Evolutionary conservation across 23 tunicate genomes (phyloP), one percentile per base, ranked within the genome.

Genomic region (Diplosoma virens): DNA sequence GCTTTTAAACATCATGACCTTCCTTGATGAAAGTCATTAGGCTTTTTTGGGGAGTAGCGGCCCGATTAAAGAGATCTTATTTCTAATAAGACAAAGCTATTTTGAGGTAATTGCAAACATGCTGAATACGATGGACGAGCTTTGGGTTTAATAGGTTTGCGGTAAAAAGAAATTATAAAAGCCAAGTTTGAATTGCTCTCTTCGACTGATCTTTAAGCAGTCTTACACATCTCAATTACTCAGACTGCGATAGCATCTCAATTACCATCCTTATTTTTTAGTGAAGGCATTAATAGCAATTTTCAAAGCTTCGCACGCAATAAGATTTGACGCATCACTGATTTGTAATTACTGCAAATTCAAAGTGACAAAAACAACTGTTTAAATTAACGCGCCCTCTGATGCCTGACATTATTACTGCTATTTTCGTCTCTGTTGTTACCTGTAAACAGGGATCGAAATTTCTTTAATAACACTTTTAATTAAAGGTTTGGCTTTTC

Each of bases 311-410:
- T 61, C 35, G 28, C 69, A 61, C 69, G 69, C 69, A 4, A 61
- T 28, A 9, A 5, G n/a, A 6, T 35, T 28, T 3, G 11, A 61
- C 69, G 69, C 35, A 27, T 29, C 69, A 61, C 17, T 61, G 69
- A 34, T 6, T 61, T 26, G 69, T 61, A 61, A 61, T 61, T 61
- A 61, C 35, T 61, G 69, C 69, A 61, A 61, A 61, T 61, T 61
- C 21, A 27, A 27, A 27, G 21, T 61, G 35, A 29, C 69, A 29
- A 61, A 26, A n/a, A n/a, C n/a, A n/a, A n/a, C n/a, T n/a, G n/a
- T n/a, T n/a, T n/a, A n/a, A n/a, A n/a, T n/a, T n/a, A n/a, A n/a
- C n/a, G n/a, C n/a, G n/a, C n/a, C n/a, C n/a, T n/a, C n/a, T n/a
- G n/a, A n/a, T n/a, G n/a, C n/a, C n/a, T n/a, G n/a, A n/a, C n/a